These are phyloP conservation scores for Folsomia manolachei DNA, from an alignment of 2,888 invertebrate genomes.

Conservation along the genomic window DNA sequence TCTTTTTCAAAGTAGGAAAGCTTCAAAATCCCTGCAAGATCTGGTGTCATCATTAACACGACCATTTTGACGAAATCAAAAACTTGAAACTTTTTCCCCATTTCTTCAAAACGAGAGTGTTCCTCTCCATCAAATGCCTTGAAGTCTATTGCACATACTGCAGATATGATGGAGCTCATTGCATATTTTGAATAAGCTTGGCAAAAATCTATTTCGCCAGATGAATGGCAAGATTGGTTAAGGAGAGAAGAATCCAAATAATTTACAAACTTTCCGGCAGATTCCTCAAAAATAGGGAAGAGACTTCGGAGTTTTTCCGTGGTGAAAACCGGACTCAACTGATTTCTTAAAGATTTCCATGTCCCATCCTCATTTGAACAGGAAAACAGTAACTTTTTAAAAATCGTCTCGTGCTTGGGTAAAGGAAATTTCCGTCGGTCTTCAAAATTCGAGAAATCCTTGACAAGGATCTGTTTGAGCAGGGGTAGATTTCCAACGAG, in stretches of 20 bases:
- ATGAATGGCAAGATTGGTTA: too few species aligned
- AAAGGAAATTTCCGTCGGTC: not conserved
- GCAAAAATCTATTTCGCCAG: constrained; percentile 3
- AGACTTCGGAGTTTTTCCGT: constrained; percentile 37
- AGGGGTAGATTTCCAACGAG: not conserved
- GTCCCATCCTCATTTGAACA: too few species aligned
- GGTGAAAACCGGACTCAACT: constrained; percentile 44
- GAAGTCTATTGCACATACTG: constrained; percentile 52
- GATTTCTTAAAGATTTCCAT: constrained; percentile 39
- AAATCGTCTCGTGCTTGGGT: constrained; percentile 30
- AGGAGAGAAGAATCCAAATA: not conserved
- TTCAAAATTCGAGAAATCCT: not conserved
- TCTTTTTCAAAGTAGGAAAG: constrained; percentile 52
- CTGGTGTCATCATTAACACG: constrained; percentile 53
- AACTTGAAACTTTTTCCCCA: constrained; percentile 29
- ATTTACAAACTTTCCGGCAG: constrained; percentile 12
- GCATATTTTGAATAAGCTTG: constrained; percentile 5
- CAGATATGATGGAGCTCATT: constrained; percentile 19
- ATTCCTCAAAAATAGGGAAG: constrained; percentile 24
- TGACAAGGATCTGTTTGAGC: not conserved
- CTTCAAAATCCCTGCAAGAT: constrained; percentile 52
- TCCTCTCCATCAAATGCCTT: constrained; percentile 51
- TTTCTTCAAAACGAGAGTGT: not conserved
- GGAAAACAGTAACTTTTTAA: too few species aligned
- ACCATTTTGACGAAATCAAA: constrained; percentile 52